A percentile compares a stretch with the other conserved stretches of the same genome.
phyloP scores from a whole-genome alignment of 2,797 vertebrate genomes.

The Capromys pilorides region DNA sequence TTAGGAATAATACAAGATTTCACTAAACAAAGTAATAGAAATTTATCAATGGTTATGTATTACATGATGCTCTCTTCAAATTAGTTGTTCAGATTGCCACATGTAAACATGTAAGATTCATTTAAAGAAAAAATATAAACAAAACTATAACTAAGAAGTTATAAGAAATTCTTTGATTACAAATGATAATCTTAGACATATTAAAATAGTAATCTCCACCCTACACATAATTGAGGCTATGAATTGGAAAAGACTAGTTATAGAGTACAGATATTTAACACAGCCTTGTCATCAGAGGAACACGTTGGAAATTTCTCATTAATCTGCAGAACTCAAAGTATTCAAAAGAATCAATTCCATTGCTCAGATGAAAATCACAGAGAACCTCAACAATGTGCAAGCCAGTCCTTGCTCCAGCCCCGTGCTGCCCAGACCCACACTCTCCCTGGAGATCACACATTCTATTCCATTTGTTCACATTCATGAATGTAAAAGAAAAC shows the following conservation, averaged over 20 bases:
- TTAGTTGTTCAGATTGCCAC: no score
- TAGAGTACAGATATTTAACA: fast-evolving
- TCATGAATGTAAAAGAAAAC: neutral
- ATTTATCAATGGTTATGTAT: no score
- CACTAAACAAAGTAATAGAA: no score
- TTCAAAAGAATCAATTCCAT: neutral
- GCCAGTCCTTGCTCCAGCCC: no score
- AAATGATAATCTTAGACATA: no score
- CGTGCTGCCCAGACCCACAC: neutral
- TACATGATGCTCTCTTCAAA: no score
- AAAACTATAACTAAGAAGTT: no score
- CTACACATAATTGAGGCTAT: neutral
- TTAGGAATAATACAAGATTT: no score
- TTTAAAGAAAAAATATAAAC: no score
- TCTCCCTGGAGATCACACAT: neutral
- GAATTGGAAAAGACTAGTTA: neutral
- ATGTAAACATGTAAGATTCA: no score
- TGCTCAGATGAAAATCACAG: neutral
- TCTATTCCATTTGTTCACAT: neutral
- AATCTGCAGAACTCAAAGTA: neutral
- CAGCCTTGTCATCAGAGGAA: neutral
- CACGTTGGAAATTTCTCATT: neutral
- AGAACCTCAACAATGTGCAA: neutral
- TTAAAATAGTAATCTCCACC: no score
- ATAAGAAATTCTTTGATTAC: neutral